Base-by-base conservation (phyloP, 1,140 invertebrate species). In the Charaxes varanes region DNA sequence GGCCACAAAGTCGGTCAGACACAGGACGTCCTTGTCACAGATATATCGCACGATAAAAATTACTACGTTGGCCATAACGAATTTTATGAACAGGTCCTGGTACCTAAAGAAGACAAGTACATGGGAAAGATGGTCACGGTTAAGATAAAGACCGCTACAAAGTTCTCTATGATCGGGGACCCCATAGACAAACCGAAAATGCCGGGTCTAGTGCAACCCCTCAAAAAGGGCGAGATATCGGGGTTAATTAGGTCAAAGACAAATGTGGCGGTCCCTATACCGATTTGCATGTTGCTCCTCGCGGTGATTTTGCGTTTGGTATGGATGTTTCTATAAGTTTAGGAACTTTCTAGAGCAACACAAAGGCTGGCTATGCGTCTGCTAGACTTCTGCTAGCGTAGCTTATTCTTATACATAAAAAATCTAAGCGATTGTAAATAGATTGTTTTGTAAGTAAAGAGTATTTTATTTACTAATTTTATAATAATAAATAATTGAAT, bases 1-100 rank as follows among this genome's bases (percentile, higher is more conserved):
- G 86, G 86, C 1, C 85, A 92, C 45, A 88, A 92, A 73, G 66
- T 96, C 1, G 94, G 95, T 1, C 71, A 93, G 49, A 68, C 89
- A 4, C 91, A 97, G 42, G 86, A 91, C 6, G 92, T 99, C 1
- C 76, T 99, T 0, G 94, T 99, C 0, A 99, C 97, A 0, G 97
- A 99, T 82, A 76, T 94, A 27, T 97, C 97, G 0, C 91, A 97
- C 66, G 97, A 99, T 73, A 92, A 92, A 58, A 87, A 92, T 21
- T 92, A 95, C 81, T 97, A 90, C 69, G 97, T 99, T 2, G 96
- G 90, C 0, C 97, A 99, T 79, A 99, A 99, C 79, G 95, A 98
- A 71, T 94, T 85, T 65, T 99, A 99, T 72, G 96, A 99, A 76
- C 98, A 99, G 86, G 91, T 97, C 3, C 76, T 97, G 19, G 86